Base-by-base conservation (phyloP, 2,113 vertebrate species). In the Echinops telfairi region DNA sequence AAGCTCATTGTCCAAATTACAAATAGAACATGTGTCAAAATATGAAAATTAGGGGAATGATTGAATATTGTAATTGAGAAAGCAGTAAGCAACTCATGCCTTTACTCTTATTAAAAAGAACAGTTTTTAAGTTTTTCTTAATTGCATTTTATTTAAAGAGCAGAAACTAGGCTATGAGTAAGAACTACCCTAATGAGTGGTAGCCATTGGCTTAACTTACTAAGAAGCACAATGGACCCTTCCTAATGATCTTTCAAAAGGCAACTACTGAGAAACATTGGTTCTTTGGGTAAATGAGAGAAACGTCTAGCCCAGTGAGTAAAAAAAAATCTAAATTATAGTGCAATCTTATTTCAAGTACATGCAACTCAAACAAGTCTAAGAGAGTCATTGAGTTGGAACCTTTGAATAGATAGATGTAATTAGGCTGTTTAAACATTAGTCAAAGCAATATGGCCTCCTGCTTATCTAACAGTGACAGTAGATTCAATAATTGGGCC, bases 261-360 rank as follows among this genome's bases (percentile, higher is more conserved):
- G 83, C 86, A 86, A 94, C 75, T 68, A 5, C 53, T 62, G 19
- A 38, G 47, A 77, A 89, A 86, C 60, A 40, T 92, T 84, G 81
- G 82, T 80, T 94, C 53, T 78, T 82, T 33, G 6, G 62, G 43
- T 3, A 91, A 88, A 76, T 90, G 38, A 86, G 58, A 93, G 22
- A 76, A 83, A 89, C 86, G n/a, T 57, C 38, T 25, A 79, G 31
- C 40, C 58, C 68, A 53, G 89, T 94, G 87, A 92, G 86, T 93
- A 93, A 92, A 86, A 80, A 92, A 86, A 80, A 90, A 40, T 75
- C 75, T 94, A 76, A 93, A 90, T 91, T 95, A 66, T 40, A 92
- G 53, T 40, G 3, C 43, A 88, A 19, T 87, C 40, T 87, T 94
- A 94, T 83, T 89, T 95, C 77, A 88, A 91, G 77, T 89, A 36